These are phyloP conservation scores for Leucophenga maculata DNA, from an alignment of 2,888 invertebrate species.

Conservation along the genomic window DNA sequence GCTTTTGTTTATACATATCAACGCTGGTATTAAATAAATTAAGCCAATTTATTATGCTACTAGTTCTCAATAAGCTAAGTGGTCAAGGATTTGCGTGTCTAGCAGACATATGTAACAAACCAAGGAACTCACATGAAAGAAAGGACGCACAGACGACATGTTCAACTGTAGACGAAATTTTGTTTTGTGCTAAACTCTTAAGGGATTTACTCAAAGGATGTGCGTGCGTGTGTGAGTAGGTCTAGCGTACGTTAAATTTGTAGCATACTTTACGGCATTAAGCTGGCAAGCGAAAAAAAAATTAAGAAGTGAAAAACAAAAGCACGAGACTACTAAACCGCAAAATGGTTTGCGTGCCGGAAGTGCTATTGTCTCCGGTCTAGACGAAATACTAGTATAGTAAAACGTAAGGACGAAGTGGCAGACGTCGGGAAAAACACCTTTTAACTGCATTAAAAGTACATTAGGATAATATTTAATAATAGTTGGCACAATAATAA, in stretches of 20 bases:
- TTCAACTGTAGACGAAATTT: neutral
- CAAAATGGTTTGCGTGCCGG: constrained; percentile 48
- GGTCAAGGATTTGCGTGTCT: constrained; percentile 24
- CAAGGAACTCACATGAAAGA: neutral
- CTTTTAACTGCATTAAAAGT: constrained; percentile 47
- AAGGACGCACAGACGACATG: neutral
- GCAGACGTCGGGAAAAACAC: constrained; percentile 12
- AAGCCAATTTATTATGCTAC: constrained; percentile 2
- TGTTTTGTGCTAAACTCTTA: no score
- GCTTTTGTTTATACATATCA: neutral
- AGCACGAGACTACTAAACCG: no score
- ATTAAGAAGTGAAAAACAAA: neutral
- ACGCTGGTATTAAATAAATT: constrained; percentile 5
- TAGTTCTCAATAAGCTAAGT: constrained; percentile 12
- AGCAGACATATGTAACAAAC: neutral
- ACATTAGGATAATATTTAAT: constrained; percentile 32
- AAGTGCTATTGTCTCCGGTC: constrained; percentile 54
- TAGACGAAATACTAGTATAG: constrained; percentile 48
- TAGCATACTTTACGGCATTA: constrained; percentile 20
- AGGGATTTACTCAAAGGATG: no score
- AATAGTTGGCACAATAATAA: constrained; percentile 13
- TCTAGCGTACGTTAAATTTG: constrained; percentile 29
- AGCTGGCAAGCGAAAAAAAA: constrained; percentile 10
- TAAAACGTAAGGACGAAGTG: constrained; percentile 30
- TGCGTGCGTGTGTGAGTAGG: neutral